phyloP scores from a whole-genome alignment of 2,113 vertebrate species.

The Bubo scandiacus region DNA sequence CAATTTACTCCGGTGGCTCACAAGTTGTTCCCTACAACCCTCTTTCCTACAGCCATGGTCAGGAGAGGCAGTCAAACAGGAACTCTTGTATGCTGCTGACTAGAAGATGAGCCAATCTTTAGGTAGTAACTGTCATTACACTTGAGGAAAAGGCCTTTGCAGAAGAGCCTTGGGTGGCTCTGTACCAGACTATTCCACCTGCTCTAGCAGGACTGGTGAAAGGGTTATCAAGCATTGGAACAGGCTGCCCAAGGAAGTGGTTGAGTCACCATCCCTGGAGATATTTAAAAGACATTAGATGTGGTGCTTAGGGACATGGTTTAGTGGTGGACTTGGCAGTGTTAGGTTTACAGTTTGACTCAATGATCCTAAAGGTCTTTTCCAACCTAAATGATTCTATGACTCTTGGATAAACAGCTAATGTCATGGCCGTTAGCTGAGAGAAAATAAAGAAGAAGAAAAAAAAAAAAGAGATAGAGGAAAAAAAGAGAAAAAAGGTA shows the following conservation, averaged over 20 bases:
- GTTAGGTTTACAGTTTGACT: not conserved
- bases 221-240: rapidly evolving
- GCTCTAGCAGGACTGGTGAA: not conserved
- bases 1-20: not conserved
- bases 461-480: too few species aligned
- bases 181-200: not conserved
- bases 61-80: not conserved
- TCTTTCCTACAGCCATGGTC: not conserved
- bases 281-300: not conserved
- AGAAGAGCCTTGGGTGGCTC: not conserved
- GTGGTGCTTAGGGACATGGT: rapidly evolving
- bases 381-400: not conserved
- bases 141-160: not conserved
- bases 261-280: not conserved
- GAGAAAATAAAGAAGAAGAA: not conserved
- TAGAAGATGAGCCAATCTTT: not conserved
- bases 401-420: not conserved
- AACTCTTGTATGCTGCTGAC: not conserved
- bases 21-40: not conserved
- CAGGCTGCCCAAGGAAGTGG: not conserved
- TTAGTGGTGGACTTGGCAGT: not conserved
- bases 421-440: not conserved
- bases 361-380: not conserved
- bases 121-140: too few species aligned
- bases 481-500: not conserved